Conservation (phyloP, 2,113 vertebrate species). For the Athene noctua region DNA sequence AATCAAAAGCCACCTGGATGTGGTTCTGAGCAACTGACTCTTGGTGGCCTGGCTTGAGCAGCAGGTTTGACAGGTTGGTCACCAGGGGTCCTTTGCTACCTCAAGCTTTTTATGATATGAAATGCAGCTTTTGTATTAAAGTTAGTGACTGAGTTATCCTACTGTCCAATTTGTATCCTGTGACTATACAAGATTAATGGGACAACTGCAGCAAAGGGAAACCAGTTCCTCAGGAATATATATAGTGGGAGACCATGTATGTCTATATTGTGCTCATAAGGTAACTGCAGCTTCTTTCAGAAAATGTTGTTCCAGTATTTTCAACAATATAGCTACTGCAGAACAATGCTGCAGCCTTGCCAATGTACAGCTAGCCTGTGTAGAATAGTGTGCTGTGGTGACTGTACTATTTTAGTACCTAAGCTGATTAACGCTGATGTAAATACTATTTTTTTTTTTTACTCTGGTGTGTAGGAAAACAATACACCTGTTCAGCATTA, state of each 20-base stretch:
- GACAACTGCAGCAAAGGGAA: neutral
- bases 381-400: neutral
- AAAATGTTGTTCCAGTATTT: neutral
- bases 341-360: neutral
- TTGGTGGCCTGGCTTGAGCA: neutral
- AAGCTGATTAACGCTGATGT: neutral
- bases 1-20: fast-evolving
- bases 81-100: neutral
- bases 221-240: neutral
- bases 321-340: neutral
- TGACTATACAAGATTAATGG: neutral
- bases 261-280: neutral
- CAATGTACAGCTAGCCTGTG: neutral
- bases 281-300: neutral
- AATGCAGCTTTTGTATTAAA: neutral
- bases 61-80: neutral
- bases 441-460: neutral
- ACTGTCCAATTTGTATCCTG: neutral
- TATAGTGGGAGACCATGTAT: fast-evolving
- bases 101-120: neutral
- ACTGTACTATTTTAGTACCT: neutral
- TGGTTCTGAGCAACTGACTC: neutral
- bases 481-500: neutral
- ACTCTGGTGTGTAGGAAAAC: neutral
- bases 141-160: neutral